phyloP scores from a whole-genome alignment of 2,888 invertebrate genomes.

The Lysandra bellargus region DNA sequence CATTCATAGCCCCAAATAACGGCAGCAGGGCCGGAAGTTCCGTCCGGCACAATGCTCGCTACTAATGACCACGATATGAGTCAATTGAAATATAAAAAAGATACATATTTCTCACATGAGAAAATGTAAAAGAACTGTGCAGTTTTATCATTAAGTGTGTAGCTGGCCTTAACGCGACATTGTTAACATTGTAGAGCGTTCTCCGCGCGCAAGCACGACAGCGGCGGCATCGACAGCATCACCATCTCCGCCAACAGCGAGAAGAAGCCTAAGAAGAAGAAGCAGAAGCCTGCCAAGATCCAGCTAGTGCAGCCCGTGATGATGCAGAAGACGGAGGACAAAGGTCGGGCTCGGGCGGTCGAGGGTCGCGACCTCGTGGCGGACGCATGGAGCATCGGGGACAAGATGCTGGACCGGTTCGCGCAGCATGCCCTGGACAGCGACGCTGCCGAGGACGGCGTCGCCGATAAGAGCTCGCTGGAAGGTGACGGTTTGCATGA shows the following conservation, averaged over 20 bases:
- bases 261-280: slow-evolving; percentile 66
- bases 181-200: slow-evolving; percentile 52
- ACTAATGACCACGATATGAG: too few species aligned
- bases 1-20: too few species aligned
- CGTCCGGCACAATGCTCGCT: not conserved
- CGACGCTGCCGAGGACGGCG: slow-evolving; percentile 62
- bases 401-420: slow-evolving; percentile 59
- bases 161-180: not conserved
- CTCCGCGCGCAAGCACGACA: slow-evolving; percentile 55
- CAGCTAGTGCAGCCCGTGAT: slow-evolving; percentile 64
- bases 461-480: slow-evolving; percentile 62
- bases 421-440: slow-evolving; percentile 65
- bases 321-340: slow-evolving; percentile 56
- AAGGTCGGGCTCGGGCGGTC: slow-evolving; percentile 69
- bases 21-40: too few species aligned
- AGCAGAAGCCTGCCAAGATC: slow-evolving; percentile 65
- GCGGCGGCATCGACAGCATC: slow-evolving; percentile 65
- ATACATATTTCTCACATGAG: too few species aligned
- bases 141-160: not conserved
- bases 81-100: too few species aligned
- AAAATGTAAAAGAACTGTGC: not conserved
- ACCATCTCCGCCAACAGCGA: slow-evolving; percentile 61
- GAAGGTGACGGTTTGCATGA: slow-evolving; percentile 58
- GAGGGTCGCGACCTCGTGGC: slow-evolving; percentile 53
- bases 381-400: slow-evolving; percentile 60